Percentiles rank a stretch among this genome's conserved stretches.
Conservation (phyloP, 2,888 invertebrate genomes). For the Oligia latruncula region DNA sequence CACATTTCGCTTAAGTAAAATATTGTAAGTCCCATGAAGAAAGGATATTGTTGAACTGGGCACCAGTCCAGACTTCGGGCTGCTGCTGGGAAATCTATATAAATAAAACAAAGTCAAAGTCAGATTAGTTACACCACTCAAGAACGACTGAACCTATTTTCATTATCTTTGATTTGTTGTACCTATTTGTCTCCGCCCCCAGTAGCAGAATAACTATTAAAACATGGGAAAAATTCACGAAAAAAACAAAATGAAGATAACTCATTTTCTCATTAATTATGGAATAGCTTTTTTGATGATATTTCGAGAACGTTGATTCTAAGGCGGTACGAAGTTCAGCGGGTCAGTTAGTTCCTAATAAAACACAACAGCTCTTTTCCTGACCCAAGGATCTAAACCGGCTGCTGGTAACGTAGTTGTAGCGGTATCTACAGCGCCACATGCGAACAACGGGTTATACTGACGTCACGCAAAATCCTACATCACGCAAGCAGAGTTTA, state of each 20-base stretch:
- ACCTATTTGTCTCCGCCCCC: not conserved
- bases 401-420: not conserved
- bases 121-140: not conserved
- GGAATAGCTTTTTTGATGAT: not conserved
- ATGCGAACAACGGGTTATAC: too few species aligned
- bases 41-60: not conserved
- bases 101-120: not conserved
- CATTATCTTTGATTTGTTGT: not conserved
- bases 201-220: not conserved
- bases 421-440: too few species aligned
- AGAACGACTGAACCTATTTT: not conserved
- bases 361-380: too few species aligned
- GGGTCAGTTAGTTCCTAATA: not conserved
- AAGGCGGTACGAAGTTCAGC: not conserved
- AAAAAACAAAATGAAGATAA: too few species aligned
- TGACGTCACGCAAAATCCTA: too few species aligned
- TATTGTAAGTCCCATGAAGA: not conserved
- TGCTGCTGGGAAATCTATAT: not conserved
- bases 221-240: not conserved
- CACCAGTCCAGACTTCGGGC: not conserved
- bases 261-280: too few species aligned
- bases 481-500: too few species aligned
- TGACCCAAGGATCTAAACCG: not conserved
- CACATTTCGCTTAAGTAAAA: not conserved
- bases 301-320: not conserved